A percentile compares a stretch with the other conserved stretches of the same genome.
Conservation (phyloP, 2,797 vertebrate species). For the Onychomys torridus region DNA sequence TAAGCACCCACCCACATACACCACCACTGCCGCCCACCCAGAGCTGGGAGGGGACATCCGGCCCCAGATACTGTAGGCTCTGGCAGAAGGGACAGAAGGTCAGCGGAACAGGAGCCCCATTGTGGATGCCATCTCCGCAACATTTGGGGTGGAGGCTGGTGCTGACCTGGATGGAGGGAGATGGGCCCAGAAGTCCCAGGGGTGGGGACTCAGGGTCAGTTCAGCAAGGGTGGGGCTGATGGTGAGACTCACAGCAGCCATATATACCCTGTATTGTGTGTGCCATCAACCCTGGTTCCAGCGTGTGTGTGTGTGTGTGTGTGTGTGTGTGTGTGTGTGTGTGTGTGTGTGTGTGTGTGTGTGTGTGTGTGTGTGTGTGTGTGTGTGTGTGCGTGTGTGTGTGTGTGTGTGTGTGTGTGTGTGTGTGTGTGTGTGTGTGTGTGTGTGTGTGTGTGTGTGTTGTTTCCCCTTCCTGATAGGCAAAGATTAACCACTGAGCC, state of each 20-base stretch:
- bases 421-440: not conserved
- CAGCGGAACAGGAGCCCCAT: constrained; percentile 85
- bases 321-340: not conserved
- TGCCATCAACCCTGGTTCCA: not conserved
- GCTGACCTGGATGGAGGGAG: constrained; percentile 65
- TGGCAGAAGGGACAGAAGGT: constrained; percentile 84
- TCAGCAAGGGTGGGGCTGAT: not conserved
- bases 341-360: not conserved
- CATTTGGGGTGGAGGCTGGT: constrained; percentile 76
- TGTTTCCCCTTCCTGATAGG: not conserved
- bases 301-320: not conserved
- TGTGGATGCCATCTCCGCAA: constrained; percentile 80
- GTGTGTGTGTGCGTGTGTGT: not conserved
- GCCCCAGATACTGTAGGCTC: constrained; percentile 79
- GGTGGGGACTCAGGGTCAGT: no score
- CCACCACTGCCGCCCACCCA: not conserved
- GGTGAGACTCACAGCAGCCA: no score
- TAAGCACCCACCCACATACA: not conserved
- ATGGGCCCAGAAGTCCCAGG: not conserved
- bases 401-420: not conserved
- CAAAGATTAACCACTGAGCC: not conserved
- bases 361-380: not conserved
- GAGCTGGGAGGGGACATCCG: constrained; percentile 41
- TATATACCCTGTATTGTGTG: not conserved
- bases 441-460: not conserved